Conservation (phyloP, 2,113 vertebrate genomes). For the Seriola rivoliana region DNA sequence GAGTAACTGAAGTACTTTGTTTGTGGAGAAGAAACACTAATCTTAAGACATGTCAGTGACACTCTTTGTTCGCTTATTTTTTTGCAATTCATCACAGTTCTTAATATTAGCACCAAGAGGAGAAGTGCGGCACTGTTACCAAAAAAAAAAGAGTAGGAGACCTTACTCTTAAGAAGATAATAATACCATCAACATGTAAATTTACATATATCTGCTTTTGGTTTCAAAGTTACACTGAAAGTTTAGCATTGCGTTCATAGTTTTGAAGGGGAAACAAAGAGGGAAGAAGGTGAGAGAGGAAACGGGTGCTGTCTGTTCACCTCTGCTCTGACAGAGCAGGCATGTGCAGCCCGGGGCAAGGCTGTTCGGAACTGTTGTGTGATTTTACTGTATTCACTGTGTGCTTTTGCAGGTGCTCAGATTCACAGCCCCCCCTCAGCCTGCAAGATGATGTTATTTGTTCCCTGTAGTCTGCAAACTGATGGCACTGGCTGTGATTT, state of each 20-base stretch:
- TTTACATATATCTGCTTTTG: neutral
- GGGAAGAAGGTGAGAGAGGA: neutral
- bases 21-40: too few species aligned
- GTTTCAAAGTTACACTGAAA: neutral
- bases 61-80: too few species aligned
- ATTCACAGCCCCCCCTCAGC: neutral
- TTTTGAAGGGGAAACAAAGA: neutral
- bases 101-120: too few species aligned
- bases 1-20: too few species aligned
- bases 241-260: neutral
- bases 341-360: slow-evolving; percentile 34
- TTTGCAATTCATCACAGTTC: too few species aligned
- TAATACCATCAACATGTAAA: neutral
- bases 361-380: slow-evolving; percentile 23
- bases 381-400: slow-evolving; percentile 18
- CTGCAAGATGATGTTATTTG: too few species aligned
- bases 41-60: too few species aligned
- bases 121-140: too few species aligned
- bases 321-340: slow-evolving; percentile 41
- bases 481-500: neutral
- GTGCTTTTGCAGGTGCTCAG: slow-evolving; percentile 42
- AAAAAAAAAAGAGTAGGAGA: too few species aligned
- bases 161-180: neutral
- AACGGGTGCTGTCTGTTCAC: slow-evolving; percentile 1
- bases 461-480: too few species aligned